Conservation (phyloP, 2,797 vertebrate genomes). For the Strix occidentalis region DNA sequence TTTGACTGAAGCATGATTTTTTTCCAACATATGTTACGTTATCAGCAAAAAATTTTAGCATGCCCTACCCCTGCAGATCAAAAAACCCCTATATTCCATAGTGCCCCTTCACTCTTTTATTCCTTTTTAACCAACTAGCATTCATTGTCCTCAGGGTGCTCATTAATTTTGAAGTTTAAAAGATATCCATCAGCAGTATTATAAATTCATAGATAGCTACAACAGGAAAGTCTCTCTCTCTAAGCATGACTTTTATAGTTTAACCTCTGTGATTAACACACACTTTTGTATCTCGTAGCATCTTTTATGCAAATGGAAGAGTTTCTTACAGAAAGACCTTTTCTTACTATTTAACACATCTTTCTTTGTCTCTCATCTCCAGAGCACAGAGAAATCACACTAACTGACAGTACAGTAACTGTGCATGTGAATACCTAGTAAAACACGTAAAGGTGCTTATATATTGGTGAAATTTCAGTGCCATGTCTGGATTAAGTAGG, state of each 20-base stretch:
- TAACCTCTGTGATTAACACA: conserved; percentile 55
- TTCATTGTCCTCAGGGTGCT: conserved; percentile 66
- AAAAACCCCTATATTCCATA: conserved; percentile 13
- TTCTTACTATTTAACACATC: conserved; percentile 62
- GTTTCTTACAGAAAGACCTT: conserved; percentile 49
- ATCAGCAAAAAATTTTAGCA: conserved; percentile 51
- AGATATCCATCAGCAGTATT: conserved; percentile 52
- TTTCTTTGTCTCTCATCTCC: neutral
- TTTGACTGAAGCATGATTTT: neutral
- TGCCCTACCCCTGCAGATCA: conserved; percentile 35
- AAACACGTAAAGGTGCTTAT: neutral
- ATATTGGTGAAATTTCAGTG: neutral
- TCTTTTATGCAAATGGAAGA: conserved; percentile 64
- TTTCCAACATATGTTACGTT: neutral
- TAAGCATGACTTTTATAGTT: conserved; percentile 15
- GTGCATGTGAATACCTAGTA: neutral
- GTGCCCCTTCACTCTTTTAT: conserved; percentile 33
- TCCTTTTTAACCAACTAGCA: conserved; percentile 70
- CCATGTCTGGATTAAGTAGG: neutral
- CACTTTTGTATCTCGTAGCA: conserved; percentile 31
- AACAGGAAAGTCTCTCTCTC: conserved; percentile 50
- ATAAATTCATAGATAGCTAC: conserved; percentile 68
- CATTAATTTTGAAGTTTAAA: conserved; percentile 76
- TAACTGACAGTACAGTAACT: neutral
- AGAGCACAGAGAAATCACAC: conserved; percentile 19